A percentile compares a stretch with the other conserved stretches of the same genome.
phyloP scores from a whole-genome alignment of 2,113 vertebrate species.

The Gila orcuttii region DNA sequence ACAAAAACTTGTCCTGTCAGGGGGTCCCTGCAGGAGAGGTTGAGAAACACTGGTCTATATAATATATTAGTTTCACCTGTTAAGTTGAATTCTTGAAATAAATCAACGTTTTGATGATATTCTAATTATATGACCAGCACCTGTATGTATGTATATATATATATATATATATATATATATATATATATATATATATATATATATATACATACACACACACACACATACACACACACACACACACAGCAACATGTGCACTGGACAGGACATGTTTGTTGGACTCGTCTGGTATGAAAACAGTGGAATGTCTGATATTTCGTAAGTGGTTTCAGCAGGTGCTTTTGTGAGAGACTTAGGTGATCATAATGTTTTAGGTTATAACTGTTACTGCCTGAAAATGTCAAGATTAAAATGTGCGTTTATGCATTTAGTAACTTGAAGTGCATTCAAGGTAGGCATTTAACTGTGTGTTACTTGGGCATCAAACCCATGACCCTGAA shows the following conservation, averaged over 20 bases:
- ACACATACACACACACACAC: too few relatives aligned
- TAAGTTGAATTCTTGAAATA: too few relatives aligned
- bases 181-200: constrained; percentile 15
- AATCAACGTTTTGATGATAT: too few relatives aligned
- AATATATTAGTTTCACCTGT: too few relatives aligned
- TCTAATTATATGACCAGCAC: too few relatives aligned
- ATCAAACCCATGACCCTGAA: background rate
- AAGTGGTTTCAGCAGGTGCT: background rate
- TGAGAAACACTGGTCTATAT: too few relatives aligned
- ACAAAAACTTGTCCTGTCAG: too few relatives aligned
- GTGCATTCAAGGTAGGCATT: background rate
- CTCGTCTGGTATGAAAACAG: constrained; percentile 33
- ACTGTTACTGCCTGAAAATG: background rate
- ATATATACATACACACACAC: constrained; percentile 40
- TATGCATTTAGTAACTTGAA: background rate
- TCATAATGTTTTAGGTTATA: background rate
- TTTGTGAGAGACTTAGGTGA: background rate
- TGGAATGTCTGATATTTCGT: constrained; percentile 24
- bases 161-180: too few relatives aligned
- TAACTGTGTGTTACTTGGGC: background rate
- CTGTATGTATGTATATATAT: too few relatives aligned
- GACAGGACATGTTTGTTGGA: constrained; percentile 40
- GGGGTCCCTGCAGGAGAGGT: too few relatives aligned
- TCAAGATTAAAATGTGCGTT: background rate
- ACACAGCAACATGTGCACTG: constrained; percentile 16